A percentile compares a stretch with the other conserved stretches of the same genome.
Evolutionary conservation across 64 coral and sea anemone species (phyloP).

Genomic region (Actinia tenebrosa): DNA sequence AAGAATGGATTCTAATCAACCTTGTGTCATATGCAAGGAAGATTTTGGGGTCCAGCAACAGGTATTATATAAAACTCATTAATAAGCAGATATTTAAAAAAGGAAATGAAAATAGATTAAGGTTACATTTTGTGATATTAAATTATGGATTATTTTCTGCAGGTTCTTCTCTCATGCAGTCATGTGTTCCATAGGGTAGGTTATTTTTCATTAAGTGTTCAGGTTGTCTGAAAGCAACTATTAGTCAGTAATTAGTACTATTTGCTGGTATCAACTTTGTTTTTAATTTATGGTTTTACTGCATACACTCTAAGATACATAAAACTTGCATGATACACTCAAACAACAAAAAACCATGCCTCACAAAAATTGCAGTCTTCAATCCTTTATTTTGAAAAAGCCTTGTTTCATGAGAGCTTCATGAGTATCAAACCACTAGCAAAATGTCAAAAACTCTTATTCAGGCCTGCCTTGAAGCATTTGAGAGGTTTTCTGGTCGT

Average conservation of each 20-base stretch:
- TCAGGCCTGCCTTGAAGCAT: conserved; percentile 93
- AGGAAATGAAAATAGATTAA: no score
- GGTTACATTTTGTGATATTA: background rate
- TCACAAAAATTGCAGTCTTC: no score
- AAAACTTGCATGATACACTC: no score
- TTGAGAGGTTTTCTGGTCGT: conserved; percentile 97
- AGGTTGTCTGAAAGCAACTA: no score
- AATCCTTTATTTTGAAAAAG: no score
- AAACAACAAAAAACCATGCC: no score
- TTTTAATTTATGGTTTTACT: no score
- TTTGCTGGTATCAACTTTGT: no score
- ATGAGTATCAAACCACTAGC: background rate
- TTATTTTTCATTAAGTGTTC: background rate
- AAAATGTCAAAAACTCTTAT: background rate
- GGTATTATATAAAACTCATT: conserved; percentile 16
- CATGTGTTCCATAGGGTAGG: conserved; percentile 98
- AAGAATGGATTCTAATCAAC: conserved; percentile 75
- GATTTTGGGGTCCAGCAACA: conserved; percentile 95
- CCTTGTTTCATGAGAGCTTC: no score
- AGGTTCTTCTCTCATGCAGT: conserved; percentile 94
- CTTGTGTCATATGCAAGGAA: conserved; percentile 99
- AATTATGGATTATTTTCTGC: background rate
- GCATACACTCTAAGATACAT: no score
- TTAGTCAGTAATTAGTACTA: no score
- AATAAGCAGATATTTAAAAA: no score